Conservation (phyloP, 2,113 vertebrate genomes). For the Glaucomys volans region DNA sequence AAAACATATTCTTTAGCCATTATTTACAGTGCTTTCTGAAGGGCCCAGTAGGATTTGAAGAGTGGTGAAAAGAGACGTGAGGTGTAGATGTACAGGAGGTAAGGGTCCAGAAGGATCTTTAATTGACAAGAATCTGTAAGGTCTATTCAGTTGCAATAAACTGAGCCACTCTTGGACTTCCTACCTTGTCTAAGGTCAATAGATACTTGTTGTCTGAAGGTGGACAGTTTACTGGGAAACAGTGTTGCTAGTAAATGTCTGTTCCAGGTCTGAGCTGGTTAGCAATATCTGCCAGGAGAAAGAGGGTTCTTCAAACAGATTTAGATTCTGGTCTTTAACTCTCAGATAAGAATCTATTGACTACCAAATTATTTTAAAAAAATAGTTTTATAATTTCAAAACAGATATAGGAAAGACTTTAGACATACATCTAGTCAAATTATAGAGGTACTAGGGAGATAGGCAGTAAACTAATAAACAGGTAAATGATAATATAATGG, state of each 20-base stretch:
- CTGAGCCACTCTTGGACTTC: background rate
- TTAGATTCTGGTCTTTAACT: background rate
- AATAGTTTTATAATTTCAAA: conserved; percentile 2
- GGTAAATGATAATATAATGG: background rate
- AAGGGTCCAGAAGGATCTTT: background rate
- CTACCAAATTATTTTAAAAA: background rate
- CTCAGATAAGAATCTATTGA: background rate
- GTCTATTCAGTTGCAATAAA: background rate
- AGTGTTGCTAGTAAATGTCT: background rate
- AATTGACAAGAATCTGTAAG: background rate
- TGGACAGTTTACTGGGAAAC: background rate
- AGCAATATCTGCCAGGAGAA: background rate
- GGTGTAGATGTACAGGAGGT: background rate
- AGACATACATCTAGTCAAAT: background rate
- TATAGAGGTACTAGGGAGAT: background rate
- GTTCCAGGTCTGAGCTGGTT: background rate
- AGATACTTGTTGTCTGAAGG: background rate
- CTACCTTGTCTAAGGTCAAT: background rate
- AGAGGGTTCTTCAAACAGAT: background rate
- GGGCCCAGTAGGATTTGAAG: background rate
- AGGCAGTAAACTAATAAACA: background rate
- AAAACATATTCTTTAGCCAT: background rate
- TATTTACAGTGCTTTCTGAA: background rate
- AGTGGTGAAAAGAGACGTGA: background rate
- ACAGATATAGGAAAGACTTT: background rate